phyloP scores from a whole-genome alignment of 2,888 invertebrate species.

The Tachystola acroxantha region DNA sequence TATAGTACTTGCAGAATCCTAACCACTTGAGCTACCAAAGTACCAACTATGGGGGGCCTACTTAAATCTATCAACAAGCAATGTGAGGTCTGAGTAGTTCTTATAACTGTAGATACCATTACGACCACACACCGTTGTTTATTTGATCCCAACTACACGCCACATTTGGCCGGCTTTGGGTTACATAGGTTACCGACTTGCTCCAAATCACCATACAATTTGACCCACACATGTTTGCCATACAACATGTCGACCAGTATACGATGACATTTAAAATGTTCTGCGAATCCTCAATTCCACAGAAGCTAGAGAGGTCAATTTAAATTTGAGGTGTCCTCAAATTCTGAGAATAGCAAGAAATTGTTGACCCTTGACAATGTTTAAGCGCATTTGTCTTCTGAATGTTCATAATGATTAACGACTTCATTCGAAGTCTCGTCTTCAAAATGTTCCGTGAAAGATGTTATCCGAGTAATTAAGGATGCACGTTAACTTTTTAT shows the following conservation, averaged over 20 bases:
- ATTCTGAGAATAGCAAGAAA: constrained; percentile 34
- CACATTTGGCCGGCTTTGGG: constrained; percentile 26
- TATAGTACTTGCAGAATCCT: too few relatives aligned
- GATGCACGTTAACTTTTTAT: neutral
- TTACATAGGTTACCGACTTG: constrained; percentile 23
- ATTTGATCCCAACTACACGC: constrained; percentile 27
- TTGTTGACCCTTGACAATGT: constrained; percentile 30
- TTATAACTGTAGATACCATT: too few relatives aligned
- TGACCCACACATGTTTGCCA: constrained; percentile 13
- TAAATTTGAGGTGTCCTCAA: neutral
- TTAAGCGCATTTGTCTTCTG: constrained; percentile 40
- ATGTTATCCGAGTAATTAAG: constrained; percentile 20
- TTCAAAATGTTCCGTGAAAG: constrained; percentile 25
- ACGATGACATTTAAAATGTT: neutral
- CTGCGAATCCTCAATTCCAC: neutral
- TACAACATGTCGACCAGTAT: neutral
- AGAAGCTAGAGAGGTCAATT: too few relatives aligned
- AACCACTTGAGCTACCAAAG: too few relatives aligned
- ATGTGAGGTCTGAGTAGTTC: too few relatives aligned
- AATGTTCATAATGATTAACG: constrained; percentile 28
- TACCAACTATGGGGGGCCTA: too few relatives aligned
- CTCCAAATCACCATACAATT: constrained; percentile 9
- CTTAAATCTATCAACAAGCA: too few relatives aligned
- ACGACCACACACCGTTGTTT: constrained; percentile 36
- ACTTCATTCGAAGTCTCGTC: constrained; percentile 34